Base-by-base conservation (phyloP, 1,140 invertebrate genomes). In the Drosophila kanapiae region DNA sequence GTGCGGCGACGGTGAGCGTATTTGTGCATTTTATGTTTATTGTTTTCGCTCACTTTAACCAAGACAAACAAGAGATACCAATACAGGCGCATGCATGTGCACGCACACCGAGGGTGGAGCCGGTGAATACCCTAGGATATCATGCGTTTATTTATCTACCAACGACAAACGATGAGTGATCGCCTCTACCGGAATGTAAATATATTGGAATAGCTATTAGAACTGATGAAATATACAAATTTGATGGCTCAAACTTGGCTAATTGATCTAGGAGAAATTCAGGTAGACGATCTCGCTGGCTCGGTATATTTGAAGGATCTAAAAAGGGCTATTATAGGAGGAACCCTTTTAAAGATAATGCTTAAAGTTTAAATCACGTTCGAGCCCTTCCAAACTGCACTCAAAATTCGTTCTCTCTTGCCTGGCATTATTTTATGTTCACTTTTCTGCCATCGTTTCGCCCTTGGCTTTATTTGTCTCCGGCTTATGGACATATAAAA, bases 1-100 rank as follows among this genome's bases (percentile, higher is more conserved):
- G 35, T 9, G 53, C 40, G 38, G 47, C 40, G 42, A 42, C 42
- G 35, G 48, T 75, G 61, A 51, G 40, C 56, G 70, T 83, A 51
- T 78, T 70, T 85, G 74, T 78, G 68, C 54, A 87, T 82, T 82
- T 86, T 78, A 90, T 65, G 85, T 80, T 90, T 87, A 84, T 87
- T 87, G 77, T 88, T 88, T 87, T 84, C 67, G 27, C 61, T 45
- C 72, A 57, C 71, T 75, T 65, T 48, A 63, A 42, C 48, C 72
- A 51, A 58, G 16, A 45, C 67, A 42, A 42, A 18, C 18, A 16
- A 16, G 10, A 35, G 37, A 45, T 16, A 58, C 35, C 63, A 29
- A 65, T 27, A 59, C 54, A 49, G 31, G 2, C 51, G 69, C 49
- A 75, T 29, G 35, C 53, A 65, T 23, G 23, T 23, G 23, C 23